Conservation (phyloP, 1,140 invertebrate species). For the Steinernema feltiae region DNA sequence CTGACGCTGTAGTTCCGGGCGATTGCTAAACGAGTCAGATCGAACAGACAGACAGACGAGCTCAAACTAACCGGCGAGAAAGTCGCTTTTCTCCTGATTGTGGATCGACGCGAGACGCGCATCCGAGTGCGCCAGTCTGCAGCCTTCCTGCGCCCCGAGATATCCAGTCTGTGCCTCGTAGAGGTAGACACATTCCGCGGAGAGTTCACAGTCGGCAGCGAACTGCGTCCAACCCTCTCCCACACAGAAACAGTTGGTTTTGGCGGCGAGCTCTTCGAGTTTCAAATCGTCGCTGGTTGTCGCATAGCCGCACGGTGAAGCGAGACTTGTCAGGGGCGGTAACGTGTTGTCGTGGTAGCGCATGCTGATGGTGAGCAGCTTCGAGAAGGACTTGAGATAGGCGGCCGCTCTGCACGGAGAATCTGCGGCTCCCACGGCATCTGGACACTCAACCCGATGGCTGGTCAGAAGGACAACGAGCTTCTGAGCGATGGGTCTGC, state of each 20-base stretch:
- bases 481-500: not conserved
- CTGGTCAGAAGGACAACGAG: not conserved
- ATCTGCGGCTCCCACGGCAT: not conserved
- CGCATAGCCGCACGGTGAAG: not conserved
- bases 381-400: not conserved
- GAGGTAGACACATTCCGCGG: no score
- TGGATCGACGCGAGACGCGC: no score
- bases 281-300: not conserved
- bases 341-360: not conserved
- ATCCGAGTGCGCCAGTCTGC: no score
- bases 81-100: no score
- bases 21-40: no score
- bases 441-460: not conserved
- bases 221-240: not conserved
- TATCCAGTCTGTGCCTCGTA: no score
- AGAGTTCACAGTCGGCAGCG: no score
- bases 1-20: no score
- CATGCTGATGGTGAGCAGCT: not conserved
- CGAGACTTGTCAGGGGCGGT: not conserved
- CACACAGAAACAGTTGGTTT: not conserved
- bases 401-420: not conserved
- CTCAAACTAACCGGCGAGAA: no score
- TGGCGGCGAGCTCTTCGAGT: not conserved
- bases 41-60: no score
- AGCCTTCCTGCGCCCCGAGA: no score